These are phyloP conservation scores for Drymodes brunneopygia DNA, from an alignment of 2,113 vertebrate genomes.

Conservation along the genomic window DNA sequence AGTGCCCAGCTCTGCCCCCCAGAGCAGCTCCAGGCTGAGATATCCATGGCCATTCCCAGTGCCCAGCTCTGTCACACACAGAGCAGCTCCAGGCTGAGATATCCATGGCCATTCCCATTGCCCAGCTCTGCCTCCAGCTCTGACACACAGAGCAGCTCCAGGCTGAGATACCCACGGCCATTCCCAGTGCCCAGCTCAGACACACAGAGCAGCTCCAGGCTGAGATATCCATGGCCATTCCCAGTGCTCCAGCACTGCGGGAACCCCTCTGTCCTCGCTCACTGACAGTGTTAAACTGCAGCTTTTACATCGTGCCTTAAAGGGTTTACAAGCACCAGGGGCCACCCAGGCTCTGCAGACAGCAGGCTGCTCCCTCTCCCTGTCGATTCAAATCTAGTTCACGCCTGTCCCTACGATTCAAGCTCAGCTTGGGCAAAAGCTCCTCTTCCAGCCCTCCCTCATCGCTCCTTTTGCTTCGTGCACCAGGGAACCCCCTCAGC, in stretches of 20 bases:
- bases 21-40: not conserved
- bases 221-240: not conserved
- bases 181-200: not conserved
- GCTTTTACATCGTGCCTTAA: conserved; percentile 17
- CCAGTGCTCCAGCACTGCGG: not conserved
- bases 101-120: not conserved
- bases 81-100: too few relatives aligned
- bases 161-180: not conserved
- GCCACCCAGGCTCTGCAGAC: conserved; percentile 36
- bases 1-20: not conserved
- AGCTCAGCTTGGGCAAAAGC: not conserved
- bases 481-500: not conserved
- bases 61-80: too few relatives aligned
- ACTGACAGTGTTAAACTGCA: not conserved
- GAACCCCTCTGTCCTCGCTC: not conserved
- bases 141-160: not conserved
- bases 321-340: conserved; percentile 54
- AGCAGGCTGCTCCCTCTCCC: not conserved
- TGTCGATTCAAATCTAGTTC: conserved; percentile 10
- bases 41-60: too few relatives aligned
- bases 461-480: accelerated
- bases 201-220: not conserved
- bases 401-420: conserved; percentile 7
- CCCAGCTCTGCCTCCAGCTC: not conserved
- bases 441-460: not conserved